Evolutionary conservation across 2,888 invertebrate genomes (phyloP).

Genomic region (Carcina quercana): DNA sequence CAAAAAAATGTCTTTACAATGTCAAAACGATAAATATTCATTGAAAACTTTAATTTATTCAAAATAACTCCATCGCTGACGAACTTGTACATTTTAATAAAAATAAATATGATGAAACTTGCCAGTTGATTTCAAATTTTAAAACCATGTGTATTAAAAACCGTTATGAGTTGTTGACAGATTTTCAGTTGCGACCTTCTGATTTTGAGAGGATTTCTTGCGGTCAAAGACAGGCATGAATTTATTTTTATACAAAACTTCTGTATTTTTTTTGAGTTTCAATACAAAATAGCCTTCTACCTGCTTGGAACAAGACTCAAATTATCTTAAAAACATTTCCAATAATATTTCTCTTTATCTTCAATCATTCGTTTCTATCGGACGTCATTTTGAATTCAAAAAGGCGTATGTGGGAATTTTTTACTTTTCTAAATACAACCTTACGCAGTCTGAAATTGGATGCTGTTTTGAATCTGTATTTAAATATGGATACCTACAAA

Average conservation of each 20-base stretch:
- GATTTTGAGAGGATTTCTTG: slow-evolving; percentile 10
- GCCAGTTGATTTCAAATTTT: neutral
- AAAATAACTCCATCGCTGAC: slow-evolving; percentile 28
- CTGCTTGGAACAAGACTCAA: no score
- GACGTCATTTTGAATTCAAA: slow-evolving; percentile 10
- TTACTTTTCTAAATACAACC: slow-evolving; percentile 3
- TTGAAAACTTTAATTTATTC: slow-evolving; percentile 23
- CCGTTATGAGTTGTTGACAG: neutral
- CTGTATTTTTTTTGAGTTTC: no score
- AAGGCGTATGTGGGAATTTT: slow-evolving; percentile 16
- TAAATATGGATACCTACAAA: no score
- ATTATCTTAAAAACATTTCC: slow-evolving; percentile 16
- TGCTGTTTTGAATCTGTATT: no score
- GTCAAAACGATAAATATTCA: slow-evolving; percentile 24
- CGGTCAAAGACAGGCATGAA: slow-evolving; percentile 42
- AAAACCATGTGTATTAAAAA: neutral
- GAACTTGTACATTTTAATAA: slow-evolving; percentile 19
- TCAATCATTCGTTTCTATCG: slow-evolving; percentile 33
- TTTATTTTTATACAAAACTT: slow-evolving; percentile 26
- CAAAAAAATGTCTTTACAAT: slow-evolving; percentile 7
- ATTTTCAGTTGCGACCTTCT: slow-evolving; percentile 8
- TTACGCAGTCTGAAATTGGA: no score
- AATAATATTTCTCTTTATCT: slow-evolving; percentile 33
- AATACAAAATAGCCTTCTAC: no score
- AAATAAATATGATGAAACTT: neutral